A percentile compares a stretch with the other conserved stretches of the same genome.
These are phyloP conservation scores for Chanos chanos DNA, from an alignment of 2,797 vertebrate species.

Conservation along the genomic window DNA sequence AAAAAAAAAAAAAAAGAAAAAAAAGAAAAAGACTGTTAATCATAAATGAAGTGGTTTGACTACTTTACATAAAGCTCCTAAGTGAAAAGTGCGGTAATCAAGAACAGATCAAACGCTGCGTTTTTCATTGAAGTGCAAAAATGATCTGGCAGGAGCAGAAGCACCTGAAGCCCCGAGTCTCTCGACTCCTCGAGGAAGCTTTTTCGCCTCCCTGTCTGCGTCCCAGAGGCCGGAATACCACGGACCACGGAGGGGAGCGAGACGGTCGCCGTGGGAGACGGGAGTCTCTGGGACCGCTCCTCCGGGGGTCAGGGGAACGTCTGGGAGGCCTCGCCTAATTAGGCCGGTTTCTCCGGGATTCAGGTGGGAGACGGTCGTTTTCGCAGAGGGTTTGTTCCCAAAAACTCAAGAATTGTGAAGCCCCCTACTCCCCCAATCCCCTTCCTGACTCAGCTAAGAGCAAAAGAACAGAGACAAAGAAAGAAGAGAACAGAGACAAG, in stretches of 20 bases:
- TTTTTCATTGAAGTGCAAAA: constrained; percentile 54
- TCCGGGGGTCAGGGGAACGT: constrained; percentile 8
- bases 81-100: constrained; percentile 36
- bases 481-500: too few species aligned
- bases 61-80: constrained; percentile 43
- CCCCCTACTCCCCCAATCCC: too few species aligned
- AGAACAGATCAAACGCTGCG: constrained; percentile 46
- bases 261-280: constrained; percentile 6
- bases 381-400: constrained; percentile 4
- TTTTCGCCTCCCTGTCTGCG: constrained; percentile 7
- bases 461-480: too few species aligned
- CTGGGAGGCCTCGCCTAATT: constrained; percentile 32
- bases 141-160: constrained; percentile 4
- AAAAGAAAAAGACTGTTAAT: constrained; percentile 42
- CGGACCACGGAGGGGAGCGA: constrained; percentile 15
- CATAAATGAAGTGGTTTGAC: constrained; percentile 50
- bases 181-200: constrained; percentile 11
- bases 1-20: too few species aligned
- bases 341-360: constrained; percentile 32
- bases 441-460: too few species aligned
- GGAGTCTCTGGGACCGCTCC: constrained; percentile 7
- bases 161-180: constrained; percentile 7
- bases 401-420: neutral
- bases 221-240: constrained; percentile 11
- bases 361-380: constrained; percentile 31